Base-by-base conservation (phyloP, 2,888 invertebrate species). In the Myopa testacea region DNA sequence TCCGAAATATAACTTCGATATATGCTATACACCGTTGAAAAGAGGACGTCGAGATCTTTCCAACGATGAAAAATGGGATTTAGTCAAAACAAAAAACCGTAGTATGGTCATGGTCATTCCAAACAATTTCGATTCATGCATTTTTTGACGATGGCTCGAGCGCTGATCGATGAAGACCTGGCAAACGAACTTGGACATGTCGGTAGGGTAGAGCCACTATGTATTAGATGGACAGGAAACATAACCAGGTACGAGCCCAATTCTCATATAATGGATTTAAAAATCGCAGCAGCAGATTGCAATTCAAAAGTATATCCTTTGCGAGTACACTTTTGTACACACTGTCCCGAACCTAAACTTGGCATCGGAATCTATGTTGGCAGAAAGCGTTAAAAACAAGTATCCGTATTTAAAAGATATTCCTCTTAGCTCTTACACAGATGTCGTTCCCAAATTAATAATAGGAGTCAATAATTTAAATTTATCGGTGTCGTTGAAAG, bases 401-500 rank as follows among this genome's bases (percentile, higher is more conserved):
- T 79, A 79, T 34, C 45, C 52, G 0, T 63, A 79, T 60, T 58
- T 79, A 2, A 68, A 26, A 73, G 63, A 75, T 19, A 38, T 77
- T 1, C 78, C 77, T 12, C 40, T 80, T 14, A 75, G 72, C 6
- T 55, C 62, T 14, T 78, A 77, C 14, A 6, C 2, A 1, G 45
- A 77, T 65, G 72, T 52, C n/a, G 45, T 77, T 10, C 77, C 77
- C n/a, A 62, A 50, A 34, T 77, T 80, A 52, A 76, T 78, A 16
- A 80, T 80, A 37, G 75, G 75, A 14, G 60, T 70, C 12, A 76
- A 79, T n/a, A 79, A 78, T 34, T 68, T 75, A 10, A 78, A 80
- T 68, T 69, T 80, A 45, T 72, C 63, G 37, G 37, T 68, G 3
- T 34, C 80, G 5, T 50, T 40, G 10, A 58, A 72, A 40, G 60